A percentile compares a stretch with the other conserved stretches of the same genome.
These are phyloP conservation scores for Stomatorhinus ivindoensis DNA, from an alignment of 2,113 vertebrate genomes.

Conservation along the genomic window DNA sequence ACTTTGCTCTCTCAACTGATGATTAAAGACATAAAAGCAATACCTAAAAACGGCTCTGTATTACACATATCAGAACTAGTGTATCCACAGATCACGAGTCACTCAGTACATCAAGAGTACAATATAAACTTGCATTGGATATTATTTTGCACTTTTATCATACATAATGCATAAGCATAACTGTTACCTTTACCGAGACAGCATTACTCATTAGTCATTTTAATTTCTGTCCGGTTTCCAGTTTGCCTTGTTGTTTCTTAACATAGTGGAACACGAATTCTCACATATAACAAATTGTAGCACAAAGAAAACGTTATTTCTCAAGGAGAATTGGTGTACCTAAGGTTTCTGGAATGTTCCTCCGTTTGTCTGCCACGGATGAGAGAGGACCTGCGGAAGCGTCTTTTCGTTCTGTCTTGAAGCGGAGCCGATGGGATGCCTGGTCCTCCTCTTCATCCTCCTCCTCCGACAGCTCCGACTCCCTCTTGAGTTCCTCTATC, in stretches of 20 bases:
- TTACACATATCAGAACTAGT: not conserved
- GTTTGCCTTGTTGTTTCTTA: not conserved
- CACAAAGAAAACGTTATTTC: not conserved
- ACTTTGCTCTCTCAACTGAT: not conserved
- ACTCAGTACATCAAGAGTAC: not conserved
- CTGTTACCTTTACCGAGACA: not conserved
- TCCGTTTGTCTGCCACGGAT: constrained; percentile 75
- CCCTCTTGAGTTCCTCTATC: constrained; percentile 63
- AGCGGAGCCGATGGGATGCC: constrained; percentile 82
- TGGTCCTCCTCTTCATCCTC: constrained; percentile 73
- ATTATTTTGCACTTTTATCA: not conserved
- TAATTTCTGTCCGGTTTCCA: not conserved
- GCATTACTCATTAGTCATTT: not conserved
- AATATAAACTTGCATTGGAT: not conserved
- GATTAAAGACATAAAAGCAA: not conserved
- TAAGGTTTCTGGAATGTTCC: constrained; percentile 94
- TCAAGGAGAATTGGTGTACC: constrained; percentile 56
- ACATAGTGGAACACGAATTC: not conserved
- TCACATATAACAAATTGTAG: not conserved
- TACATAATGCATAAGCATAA: not conserved
- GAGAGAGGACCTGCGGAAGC: constrained; percentile 80
- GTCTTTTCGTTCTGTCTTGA: constrained; percentile 93
- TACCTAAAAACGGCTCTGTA: not conserved
- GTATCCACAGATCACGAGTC: not conserved
- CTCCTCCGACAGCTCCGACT: constrained; percentile 82